These are phyloP conservation scores for Pangasius djambal DNA, from an alignment of 2,797 vertebrate species.

Conservation along the genomic window DNA sequence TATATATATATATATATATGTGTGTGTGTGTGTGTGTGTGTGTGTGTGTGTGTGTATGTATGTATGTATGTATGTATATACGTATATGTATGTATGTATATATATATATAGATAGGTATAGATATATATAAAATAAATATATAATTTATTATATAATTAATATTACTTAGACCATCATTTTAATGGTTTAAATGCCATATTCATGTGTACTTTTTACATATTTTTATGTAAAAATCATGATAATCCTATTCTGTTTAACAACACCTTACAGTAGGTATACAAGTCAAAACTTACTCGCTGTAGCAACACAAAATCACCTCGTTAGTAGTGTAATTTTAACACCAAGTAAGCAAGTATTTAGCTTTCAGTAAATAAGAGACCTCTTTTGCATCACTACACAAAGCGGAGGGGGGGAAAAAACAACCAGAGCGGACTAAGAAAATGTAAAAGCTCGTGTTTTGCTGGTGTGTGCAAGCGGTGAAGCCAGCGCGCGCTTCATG, in stretches of 20 bases:
- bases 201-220: neutral
- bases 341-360: neutral
- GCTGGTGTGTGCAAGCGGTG: neutral
- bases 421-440: neutral
- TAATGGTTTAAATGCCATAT: neutral
- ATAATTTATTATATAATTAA: neutral
- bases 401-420: neutral
- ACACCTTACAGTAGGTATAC: neutral
- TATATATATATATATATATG: no score
- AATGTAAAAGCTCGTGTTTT: neutral
- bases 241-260: neutral
- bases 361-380: neutral
- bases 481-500: constrained; percentile 24
- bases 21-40: neutral
- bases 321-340: neutral
- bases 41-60: neutral
- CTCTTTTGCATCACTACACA: neutral
- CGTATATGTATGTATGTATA: no score
- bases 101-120: no score
- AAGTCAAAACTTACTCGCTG: neutral
- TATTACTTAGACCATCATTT: neutral
- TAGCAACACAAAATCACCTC: neutral
- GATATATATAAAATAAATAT: no score
- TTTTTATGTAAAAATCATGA: neutral
- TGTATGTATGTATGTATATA: no score